Evolutionary conservation across 2,797 vertebrate species (phyloP), one percentile per base, ranked within the genome.

Genomic region (Poeciliopsis turneri): DNA sequence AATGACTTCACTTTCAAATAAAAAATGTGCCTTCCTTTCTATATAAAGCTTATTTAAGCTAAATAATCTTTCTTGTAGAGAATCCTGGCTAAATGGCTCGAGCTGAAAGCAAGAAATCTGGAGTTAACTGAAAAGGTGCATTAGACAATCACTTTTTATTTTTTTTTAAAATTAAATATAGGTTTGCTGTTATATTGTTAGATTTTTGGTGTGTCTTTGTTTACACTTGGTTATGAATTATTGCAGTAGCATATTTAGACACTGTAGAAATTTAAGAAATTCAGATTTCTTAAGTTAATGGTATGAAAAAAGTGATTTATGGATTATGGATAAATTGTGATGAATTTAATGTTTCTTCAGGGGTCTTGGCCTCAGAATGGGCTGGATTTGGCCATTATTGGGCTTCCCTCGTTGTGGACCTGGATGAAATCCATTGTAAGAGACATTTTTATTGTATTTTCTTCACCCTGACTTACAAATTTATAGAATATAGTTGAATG

Each of bases 101-200:
- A 99, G 79, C 96, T 97, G 86, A 94, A 95, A 74, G 96, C 96
- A 36, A 96, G 98, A 88, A 97, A 97, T 85, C 95, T 99, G 81
- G 98, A 99, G 91, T 86, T 99, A 84, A 99, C 95, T 23, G 97
- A 99, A 88, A 99, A 99, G 97, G 98, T 99, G 94, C 93, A 69
- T 2, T 6, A 11, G 72, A 36, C 15, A 47, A 47, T 2, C 3
- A 0, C 51, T 30, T 3, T 20, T 45, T 5, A 0, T 33, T 33
- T 33, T 33, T 33, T 15, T 30, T 12, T 10, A 3, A 3, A 13
- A 70, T 30, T 28, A 28, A 71, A 46, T 46, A 46, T 28, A 46
- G 16, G 8, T 46, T 71, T 46, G 43, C 45, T 59, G 6, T 25
- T 20, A 11, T 13, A 0, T 66, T 66, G 30, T 47, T 47, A 30